phyloP scores from a whole-genome alignment of 2,113 vertebrate species.

The Spea multiplicata region DNA sequence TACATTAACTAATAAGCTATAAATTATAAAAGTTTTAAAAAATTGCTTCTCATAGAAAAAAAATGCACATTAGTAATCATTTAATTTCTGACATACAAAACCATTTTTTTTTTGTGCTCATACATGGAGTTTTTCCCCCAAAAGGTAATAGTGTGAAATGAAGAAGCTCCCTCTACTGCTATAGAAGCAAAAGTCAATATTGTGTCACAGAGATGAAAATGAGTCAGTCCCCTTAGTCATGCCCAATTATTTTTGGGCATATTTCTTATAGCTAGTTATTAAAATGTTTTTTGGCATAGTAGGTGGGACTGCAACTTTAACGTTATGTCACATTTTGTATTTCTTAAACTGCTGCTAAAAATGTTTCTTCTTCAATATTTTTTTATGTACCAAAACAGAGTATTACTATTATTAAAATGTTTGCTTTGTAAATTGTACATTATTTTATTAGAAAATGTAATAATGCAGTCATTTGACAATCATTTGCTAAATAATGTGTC shows the following conservation, averaged over 20 bases:
- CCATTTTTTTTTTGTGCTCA: too few relatives aligned
- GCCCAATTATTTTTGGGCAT: too few relatives aligned
- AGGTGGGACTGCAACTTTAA: neutral
- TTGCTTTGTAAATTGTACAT: constrained; percentile 17
- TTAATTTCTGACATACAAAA: too few relatives aligned
- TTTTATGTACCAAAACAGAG: neutral
- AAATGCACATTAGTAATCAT: too few relatives aligned
- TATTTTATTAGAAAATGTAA: neutral
- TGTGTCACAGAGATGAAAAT: neutral
- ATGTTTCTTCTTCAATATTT: neutral
- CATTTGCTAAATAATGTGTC: neutral
- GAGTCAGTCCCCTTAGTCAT: too few relatives aligned
- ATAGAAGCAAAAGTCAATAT: neutral
- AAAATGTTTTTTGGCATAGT: neutral
- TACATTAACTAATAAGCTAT: too few relatives aligned
- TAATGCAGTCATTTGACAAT: constrained; percentile 11
- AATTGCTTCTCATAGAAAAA: too few relatives aligned
- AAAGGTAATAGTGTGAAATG: too few relatives aligned
- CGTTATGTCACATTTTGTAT: neutral
- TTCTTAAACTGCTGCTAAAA: neutral
- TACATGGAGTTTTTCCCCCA: too few relatives aligned
- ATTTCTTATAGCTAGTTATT: neutral
- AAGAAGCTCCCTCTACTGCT: too few relatives aligned
- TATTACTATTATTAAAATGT: neutral
- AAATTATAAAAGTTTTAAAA: too few relatives aligned